Conservation (phyloP, 1,140 invertebrate species). For the Adoxophyes honmai region DNA sequence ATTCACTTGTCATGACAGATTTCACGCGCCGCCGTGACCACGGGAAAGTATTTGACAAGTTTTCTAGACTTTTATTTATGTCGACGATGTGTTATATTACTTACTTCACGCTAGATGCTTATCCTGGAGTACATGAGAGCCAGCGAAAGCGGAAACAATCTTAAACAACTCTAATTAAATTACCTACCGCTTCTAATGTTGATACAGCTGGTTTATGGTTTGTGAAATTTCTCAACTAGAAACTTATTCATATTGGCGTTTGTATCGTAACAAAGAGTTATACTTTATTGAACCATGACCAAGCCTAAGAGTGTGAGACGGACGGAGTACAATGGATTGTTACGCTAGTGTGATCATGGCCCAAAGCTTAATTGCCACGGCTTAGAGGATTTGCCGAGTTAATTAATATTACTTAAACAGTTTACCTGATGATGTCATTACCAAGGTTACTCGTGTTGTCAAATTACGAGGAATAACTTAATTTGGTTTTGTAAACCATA, state of each 20-base stretch:
- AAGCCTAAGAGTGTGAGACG: conserved; percentile 4
- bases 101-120: too few relatives aligned
- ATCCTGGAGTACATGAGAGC: too few relatives aligned
- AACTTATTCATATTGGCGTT: background rate
- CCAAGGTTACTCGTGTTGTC: conserved; percentile 17
- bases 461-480: background rate
- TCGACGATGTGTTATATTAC: too few relatives aligned
- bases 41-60: too few relatives aligned
- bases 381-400: conserved; percentile 7
- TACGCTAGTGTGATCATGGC: background rate
- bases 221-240: background rate
- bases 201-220: background rate
- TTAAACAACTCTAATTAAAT: conserved; percentile 1
- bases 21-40: too few relatives aligned
- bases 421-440: conserved; percentile 24
- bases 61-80: too few relatives aligned
- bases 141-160: conserved; percentile 20
- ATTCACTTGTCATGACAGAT: too few relatives aligned
- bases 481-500: background rate
- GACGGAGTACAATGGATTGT: conserved; percentile 3
- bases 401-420: conserved; percentile 6
- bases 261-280: background rate
- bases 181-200: background rate
- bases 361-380: conserved; percentile 8
- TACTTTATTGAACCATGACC: conserved; percentile 4